Evolutionary conservation across 2,888 invertebrate species (phyloP), one percentile per base, ranked within the genome.

Genomic region (Argyra leucocephala): DNA sequence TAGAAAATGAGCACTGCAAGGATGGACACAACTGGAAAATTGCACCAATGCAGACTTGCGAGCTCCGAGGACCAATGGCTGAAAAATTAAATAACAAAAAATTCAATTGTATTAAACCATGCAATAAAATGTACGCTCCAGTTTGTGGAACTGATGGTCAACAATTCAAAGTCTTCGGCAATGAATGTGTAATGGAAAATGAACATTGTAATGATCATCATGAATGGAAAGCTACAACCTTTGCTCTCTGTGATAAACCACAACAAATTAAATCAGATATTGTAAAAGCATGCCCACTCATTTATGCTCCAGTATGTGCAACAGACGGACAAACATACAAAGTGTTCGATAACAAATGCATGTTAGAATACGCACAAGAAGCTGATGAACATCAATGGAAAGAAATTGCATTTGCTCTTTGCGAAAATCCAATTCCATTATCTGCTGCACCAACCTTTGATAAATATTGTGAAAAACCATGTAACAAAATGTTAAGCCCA

Each of bases 141-240:
- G 31, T 31, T 31, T 1, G 63, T 61, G 65, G 65, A 12, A 26
- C 22, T 23, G 59, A 65, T 37, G 62, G 65, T 15, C 1, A 62
- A 23, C 15, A 36, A 7, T 59, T 23, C 21, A 58, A 37, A 62
- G n/a, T 62, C 0, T 65, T 62, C 21, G 12, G 3, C 4, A 65
- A 65, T 24, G 10, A 26, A 2, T 65, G 65, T 37, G 2, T 62
- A 3, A 31, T 65, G 59, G 21, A 58, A 31, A 57, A 61, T 48
- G 59, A 62, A 58, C 36, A 37, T 26, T 65, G 65, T 15, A 12
- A 23, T 18, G 15, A 60, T 10, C 23, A 23, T 7, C 31, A 31
- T 31, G 31, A 31, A 31, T 31, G 31, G 31, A 31, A 31, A 5
- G 10, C 10, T 7, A 10, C 10, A 31, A 7, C 31, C 5, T 7